Evolutionary conservation across 2,888 invertebrate genomes (phyloP), one percentile per base, ranked within the genome.

Genomic region (Folsomia manolachei): DNA sequence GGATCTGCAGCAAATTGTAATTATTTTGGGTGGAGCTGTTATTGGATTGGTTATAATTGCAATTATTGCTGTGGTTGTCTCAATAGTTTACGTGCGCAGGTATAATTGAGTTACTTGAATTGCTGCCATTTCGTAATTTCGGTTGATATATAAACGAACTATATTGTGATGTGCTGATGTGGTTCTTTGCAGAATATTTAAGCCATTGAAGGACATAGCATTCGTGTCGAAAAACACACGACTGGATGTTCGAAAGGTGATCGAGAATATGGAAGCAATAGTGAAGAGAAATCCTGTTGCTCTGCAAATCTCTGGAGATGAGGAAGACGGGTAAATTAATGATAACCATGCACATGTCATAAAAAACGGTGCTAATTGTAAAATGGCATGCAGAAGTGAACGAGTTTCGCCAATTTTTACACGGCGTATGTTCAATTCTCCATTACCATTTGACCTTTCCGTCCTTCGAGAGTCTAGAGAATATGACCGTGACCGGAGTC

Each of bases 401-500:
- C 72, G 62, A 19, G 73, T 72, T n/a, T 75, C 73, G 9, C 75
- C 73, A 18, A 73, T 75, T 69, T 71, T 75, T 64, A 65, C 53
- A 23, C 61, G 69, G 1, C 71, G 71, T 21, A 69, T 66, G 23
- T 73, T 69, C 62, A 65, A 70, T 18, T 63, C 72, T 53, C 72
- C 72, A 65, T 19, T 56, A 7, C 56, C 56, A 14, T 56, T 56
- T 56, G 56, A 56, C n/a, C 56, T 56, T 56, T 56, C 56, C 11
- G 21, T 56, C 11, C 56, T 56, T n/a, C 56, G 56, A n/a, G 56
- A 56, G n/a, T 56, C 56, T 56, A 19, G 56, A 7, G 56, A 56
- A 56, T 56, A 14, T 56, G 56, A 39, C 4, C n/a, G 19, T 21
- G 19, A 19, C 7, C 56, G 56, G 7, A n/a, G 21, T 56, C 56